Percentiles rank a stretch among this genome's conserved stretches.
phyloP scores from a whole-genome alignment of 2,797 vertebrate species.

The Pangasius macronema region DNA sequence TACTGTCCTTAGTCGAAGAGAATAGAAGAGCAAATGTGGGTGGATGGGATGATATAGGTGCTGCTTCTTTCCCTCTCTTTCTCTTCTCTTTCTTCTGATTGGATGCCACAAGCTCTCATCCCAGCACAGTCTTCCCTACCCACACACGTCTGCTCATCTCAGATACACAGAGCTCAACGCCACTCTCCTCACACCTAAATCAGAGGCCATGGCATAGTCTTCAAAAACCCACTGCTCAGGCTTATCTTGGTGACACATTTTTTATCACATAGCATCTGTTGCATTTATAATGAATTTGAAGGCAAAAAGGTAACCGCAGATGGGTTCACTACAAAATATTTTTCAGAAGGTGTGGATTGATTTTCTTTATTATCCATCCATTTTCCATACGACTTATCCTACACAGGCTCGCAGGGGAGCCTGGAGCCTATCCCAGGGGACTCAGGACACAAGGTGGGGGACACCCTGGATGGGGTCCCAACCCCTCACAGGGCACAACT shows the following conservation, averaged over 20 bases:
- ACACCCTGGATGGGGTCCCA: no score
- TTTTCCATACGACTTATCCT: no score
- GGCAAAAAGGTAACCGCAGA: background rate
- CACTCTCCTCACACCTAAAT: background rate
- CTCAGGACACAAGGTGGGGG: no score
- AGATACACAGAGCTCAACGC: background rate
- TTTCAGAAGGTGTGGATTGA: background rate
- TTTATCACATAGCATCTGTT: no score
- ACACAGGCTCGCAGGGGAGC: no score
- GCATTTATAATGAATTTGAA: background rate
- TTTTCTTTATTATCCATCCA: background rate
- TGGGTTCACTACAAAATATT: background rate
- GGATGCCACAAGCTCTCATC: constrained; percentile 6
- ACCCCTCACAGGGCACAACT: no score
- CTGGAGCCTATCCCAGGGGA: no score
- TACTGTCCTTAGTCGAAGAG: background rate
- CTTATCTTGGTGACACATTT: background rate
- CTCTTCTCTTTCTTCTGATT: background rate
- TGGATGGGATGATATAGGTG: background rate
- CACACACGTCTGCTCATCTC: background rate
- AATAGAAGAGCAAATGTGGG: background rate
- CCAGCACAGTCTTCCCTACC: background rate
- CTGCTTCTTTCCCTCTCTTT: background rate
- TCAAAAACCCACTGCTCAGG: background rate
- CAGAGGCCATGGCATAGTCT: background rate